phyloP scores from a whole-genome alignment of 2,888 invertebrate genomes.

The Ennomos erosarius region DNA sequence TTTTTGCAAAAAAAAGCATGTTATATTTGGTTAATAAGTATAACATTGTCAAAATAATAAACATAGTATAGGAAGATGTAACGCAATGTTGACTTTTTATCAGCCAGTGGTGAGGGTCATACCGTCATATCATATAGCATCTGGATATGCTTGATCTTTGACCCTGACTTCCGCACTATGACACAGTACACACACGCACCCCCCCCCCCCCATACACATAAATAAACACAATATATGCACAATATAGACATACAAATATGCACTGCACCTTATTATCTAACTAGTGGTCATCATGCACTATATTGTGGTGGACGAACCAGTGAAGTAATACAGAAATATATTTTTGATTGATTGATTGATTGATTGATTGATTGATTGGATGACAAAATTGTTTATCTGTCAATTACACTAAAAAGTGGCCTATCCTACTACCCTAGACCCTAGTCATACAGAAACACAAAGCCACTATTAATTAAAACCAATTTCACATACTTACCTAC shows the following conservation, averaged over 20 bases:
- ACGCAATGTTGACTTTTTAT: slow-evolving; percentile 4
- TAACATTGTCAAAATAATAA: background rate
- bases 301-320: background rate
- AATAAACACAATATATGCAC: too few relatives aligned
- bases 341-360: background rate
- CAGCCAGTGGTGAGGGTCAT: slow-evolving; percentile 1
- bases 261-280: slow-evolving; percentile 9
- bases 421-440: too few relatives aligned
- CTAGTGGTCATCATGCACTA: slow-evolving; percentile 10
- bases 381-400: too few relatives aligned
- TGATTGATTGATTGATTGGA: too few relatives aligned
- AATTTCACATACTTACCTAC: too few relatives aligned
- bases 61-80: slow-evolving; percentile 6
- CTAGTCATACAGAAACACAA: too few relatives aligned
- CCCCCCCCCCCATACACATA: too few relatives aligned
- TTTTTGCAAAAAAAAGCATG: too few relatives aligned
- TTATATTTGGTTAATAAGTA: too few relatives aligned
- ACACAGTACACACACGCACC: too few relatives aligned
- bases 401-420: too few relatives aligned
- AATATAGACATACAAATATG: background rate
- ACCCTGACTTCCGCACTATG: background rate
- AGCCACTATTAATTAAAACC: too few relatives aligned
- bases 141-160: slow-evolving; percentile 21
- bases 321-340: background rate
- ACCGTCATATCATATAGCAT: slow-evolving; percentile 11